Evolutionary conservation across 2,113 vertebrate genomes (phyloP).

Genomic region (Lethenteron reissneri): DNA sequence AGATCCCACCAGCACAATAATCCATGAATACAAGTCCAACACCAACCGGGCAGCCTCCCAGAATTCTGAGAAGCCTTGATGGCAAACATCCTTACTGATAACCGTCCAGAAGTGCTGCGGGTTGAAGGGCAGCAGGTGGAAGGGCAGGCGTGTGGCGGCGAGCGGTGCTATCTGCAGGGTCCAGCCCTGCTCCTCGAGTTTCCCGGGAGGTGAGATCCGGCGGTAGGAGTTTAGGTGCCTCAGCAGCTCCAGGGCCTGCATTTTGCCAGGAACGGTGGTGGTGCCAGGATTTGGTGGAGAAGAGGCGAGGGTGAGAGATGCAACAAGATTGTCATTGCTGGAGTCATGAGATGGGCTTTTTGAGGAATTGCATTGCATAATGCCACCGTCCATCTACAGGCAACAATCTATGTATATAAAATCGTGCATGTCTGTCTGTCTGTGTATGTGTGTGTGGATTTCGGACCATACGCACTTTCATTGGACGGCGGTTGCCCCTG

Average conservation of each 20-base stretch:
- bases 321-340: no score
- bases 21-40: neutral
- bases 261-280: no score
- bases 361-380: no score
- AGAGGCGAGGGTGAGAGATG: no score
- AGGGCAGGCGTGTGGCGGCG: slow-evolving; percentile 50
- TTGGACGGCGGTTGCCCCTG: no score
- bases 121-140: slow-evolving; percentile 62
- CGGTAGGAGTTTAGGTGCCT: slow-evolving; percentile 65
- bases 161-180: slow-evolving; percentile 38
- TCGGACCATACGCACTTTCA: no score
- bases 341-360: no score
- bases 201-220: slow-evolving; percentile 41
- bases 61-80: neutral
- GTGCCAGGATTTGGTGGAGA: no score
- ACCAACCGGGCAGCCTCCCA: slow-evolving; percentile 2
- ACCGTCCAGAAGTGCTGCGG: slow-evolving; percentile 68
- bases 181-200: slow-evolving; percentile 48
- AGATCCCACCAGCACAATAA: slow-evolving; percentile 8
- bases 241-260: slow-evolving; percentile 52
- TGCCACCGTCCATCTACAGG: no score
- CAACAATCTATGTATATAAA: no score
- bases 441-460: no score
- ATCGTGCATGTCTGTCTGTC: no score
- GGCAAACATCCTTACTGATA: slow-evolving; percentile 36